These are phyloP conservation scores for Bungarus multicinctus DNA, from an alignment of 2,113 vertebrate species.

Conservation along the genomic window DNA sequence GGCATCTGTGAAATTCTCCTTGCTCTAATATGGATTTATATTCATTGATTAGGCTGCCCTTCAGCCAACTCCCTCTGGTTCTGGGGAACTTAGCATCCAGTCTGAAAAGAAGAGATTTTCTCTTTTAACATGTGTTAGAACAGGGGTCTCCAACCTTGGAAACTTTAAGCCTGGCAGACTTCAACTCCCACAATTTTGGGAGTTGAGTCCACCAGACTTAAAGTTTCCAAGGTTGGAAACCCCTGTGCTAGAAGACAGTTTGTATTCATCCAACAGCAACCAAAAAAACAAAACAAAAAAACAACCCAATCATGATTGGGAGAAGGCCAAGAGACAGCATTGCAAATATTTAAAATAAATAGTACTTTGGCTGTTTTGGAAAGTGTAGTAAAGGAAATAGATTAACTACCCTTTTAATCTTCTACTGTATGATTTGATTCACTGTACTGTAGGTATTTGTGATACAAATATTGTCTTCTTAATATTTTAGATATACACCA, in stretches of 20 bases:
- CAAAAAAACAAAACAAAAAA: not conserved
- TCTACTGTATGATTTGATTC: not conserved
- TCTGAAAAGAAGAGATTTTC: not conserved
- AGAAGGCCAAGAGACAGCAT: not conserved
- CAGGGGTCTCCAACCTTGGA: too few species aligned
- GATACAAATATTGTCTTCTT: not conserved
- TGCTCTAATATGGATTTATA: not conserved
- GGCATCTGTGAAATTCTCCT: not conserved
- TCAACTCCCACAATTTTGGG: too few species aligned
- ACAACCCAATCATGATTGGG: not conserved
- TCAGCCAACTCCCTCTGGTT: not conserved
- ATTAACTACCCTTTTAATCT: not conserved
- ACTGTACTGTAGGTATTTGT: not conserved
- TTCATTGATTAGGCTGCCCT: not conserved
- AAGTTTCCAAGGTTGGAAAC: too few species aligned
- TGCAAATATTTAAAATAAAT: conserved; percentile 1
- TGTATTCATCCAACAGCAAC: conserved; percentile 1
- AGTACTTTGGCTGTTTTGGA: not conserved
- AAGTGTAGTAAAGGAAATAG: not conserved
- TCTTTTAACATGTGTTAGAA: not conserved
- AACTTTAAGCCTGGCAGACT: too few species aligned
- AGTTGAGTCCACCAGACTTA: too few species aligned
- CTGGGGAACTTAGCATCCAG: not conserved
- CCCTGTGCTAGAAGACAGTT: not conserved
- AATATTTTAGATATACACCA: too few species aligned